phyloP scores from a whole-genome alignment of 2,797 vertebrate species.

The Merluccius polli region DNA sequence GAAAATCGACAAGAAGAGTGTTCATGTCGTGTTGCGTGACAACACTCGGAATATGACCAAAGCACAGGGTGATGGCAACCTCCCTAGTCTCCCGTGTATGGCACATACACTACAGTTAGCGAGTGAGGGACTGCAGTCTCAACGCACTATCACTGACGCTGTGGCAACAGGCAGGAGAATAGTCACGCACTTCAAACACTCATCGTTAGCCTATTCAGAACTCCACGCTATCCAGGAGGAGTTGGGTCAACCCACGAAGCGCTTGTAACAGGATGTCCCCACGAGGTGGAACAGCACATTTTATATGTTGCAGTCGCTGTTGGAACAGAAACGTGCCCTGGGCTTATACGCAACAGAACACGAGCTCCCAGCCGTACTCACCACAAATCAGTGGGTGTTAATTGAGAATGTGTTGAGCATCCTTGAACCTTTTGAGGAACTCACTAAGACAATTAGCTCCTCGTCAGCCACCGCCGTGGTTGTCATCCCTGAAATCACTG shows the following conservation, averaged over 20 bases:
- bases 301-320: slow-evolving; percentile 14
- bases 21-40: not conserved
- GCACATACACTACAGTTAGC: slow-evolving; percentile 22
- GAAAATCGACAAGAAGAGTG: slow-evolving; percentile 2
- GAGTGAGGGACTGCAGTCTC: slow-evolving; percentile 21
- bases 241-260: slow-evolving; percentile 13
- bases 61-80: slow-evolving; percentile 12
- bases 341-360: slow-evolving; percentile 12
- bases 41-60: slow-evolving; percentile 33
- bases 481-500: slow-evolving; percentile 20
- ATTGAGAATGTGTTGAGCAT: slow-evolving; percentile 19
- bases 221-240: slow-evolving; percentile 16
- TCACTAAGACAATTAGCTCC: slow-evolving; percentile 13
- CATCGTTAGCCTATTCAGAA: not conserved
- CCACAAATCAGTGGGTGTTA: slow-evolving; percentile 11
- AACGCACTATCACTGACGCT: slow-evolving; percentile 15
- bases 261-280: slow-evolving; percentile 20
- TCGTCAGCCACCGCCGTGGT: slow-evolving; percentile 18
- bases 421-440: slow-evolving; percentile 23
- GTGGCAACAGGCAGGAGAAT: slow-evolving; percentile 19
- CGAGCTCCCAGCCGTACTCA: slow-evolving; percentile 16
- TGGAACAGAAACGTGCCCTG: slow-evolving; percentile 13
- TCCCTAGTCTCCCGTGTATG: slow-evolving; percentile 17
- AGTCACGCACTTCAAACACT: slow-evolving; percentile 30
- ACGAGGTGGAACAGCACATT: slow-evolving; percentile 30